These are phyloP conservation scores for Andrena dorsata DNA, from an alignment of 2,888 invertebrate genomes.

Conservation along the genomic window DNA sequence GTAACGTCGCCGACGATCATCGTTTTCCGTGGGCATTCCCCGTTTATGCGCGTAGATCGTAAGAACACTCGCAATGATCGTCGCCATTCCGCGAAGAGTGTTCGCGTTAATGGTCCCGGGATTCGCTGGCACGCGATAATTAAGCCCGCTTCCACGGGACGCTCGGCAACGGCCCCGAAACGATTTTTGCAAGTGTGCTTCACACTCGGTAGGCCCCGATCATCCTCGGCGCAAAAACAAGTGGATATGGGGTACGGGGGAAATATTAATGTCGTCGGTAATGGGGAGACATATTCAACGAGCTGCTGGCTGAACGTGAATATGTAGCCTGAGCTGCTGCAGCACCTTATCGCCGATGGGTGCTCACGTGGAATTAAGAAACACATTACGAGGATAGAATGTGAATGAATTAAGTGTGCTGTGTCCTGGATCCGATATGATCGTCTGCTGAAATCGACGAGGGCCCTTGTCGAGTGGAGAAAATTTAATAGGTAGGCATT, in stretches of 20 bases:
- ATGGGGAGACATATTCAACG: not conserved
- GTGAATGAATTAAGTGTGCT: too few species aligned
- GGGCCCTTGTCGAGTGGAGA: too few species aligned
- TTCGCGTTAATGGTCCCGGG: slow-evolving; percentile 40
- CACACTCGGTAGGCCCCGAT: not conserved
- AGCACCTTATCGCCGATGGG: too few species aligned
- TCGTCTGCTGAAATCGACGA: too few species aligned
- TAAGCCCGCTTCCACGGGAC: slow-evolving; percentile 11
- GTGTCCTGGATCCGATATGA: too few species aligned
- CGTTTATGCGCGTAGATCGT: slow-evolving; percentile 45
- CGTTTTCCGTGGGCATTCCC: slow-evolving; percentile 30
- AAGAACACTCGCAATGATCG: slow-evolving; percentile 35
- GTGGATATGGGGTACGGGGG: not conserved
- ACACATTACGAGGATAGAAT: too few species aligned
- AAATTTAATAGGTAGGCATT: too few species aligned
- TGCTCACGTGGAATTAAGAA: too few species aligned
- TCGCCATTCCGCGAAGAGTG: slow-evolving; percentile 39
- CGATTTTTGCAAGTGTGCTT: not conserved
- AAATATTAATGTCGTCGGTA: not conserved
- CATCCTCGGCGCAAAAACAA: not conserved
- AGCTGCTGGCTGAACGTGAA: too few species aligned
- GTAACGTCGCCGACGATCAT: slow-evolving; percentile 51
- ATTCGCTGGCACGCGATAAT: slow-evolving; percentile 38
- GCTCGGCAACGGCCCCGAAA: not conserved
- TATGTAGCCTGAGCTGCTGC: too few species aligned